phyloP scores from a whole-genome alignment of 2,888 invertebrate genomes.

The Calameuta pallipes region DNA sequence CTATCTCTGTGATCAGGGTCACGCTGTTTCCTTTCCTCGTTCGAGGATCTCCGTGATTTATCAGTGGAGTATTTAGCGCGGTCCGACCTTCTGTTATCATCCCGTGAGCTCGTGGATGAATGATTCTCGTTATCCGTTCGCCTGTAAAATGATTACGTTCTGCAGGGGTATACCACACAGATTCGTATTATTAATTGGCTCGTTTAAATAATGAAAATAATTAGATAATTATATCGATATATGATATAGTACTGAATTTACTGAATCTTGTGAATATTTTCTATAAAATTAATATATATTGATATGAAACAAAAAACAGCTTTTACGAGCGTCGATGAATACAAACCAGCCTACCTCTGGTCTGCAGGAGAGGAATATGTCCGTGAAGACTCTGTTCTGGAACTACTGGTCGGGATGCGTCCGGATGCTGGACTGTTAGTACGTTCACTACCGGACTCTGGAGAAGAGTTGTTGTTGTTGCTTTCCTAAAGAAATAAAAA shows the following conservation, averaged over 20 bases:
- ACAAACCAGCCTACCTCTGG: slow-evolving; percentile 64
- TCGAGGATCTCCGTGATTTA: slow-evolving; percentile 48
- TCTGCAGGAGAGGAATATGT: slow-evolving; percentile 51
- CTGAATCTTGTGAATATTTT: neutral
- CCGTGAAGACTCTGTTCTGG: slow-evolving; percentile 46
- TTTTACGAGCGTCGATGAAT: neutral
- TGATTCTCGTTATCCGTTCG: slow-evolving; percentile 57
- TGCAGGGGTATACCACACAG: slow-evolving; percentile 66
- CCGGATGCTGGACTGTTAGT: slow-evolving; percentile 45
- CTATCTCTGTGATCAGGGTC: slow-evolving; percentile 48
- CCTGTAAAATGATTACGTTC: slow-evolving; percentile 67
- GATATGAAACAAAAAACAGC: slow-evolving; percentile 20
- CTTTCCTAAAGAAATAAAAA: slow-evolving; percentile 59
- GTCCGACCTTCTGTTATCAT: slow-evolving; percentile 49
- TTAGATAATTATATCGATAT: neutral
- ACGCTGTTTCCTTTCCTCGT: slow-evolving; percentile 51
- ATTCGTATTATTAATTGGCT: slow-evolving; percentile 64
- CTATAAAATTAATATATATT: neutral
- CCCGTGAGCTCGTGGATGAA: slow-evolving; percentile 46
- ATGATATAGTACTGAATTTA: neutral
- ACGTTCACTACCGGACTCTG: slow-evolving; percentile 54
- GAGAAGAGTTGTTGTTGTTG: slow-evolving; percentile 63
- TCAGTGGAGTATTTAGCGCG: slow-evolving; percentile 44
- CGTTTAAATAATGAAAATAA: slow-evolving; percentile 16
- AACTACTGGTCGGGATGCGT: slow-evolving; percentile 28